Evolutionary conservation across 2,113 vertebrate genomes (phyloP).

Genomic region (Embiotoca jacksoni): DNA sequence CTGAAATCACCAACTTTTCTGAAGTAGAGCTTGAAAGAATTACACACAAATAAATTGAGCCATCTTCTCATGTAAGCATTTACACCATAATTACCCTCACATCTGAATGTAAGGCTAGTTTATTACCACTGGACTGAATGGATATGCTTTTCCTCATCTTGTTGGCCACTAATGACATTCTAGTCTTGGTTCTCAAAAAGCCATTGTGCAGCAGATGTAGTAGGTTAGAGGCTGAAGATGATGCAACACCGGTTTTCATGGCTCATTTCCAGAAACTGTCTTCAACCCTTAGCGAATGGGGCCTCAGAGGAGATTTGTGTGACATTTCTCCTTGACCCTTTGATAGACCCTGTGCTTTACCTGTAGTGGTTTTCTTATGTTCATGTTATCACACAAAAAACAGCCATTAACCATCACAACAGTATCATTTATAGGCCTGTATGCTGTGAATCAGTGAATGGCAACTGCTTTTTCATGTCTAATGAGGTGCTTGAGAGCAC

Average conservation of each 20-base stretch:
- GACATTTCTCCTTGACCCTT: slow-evolving; percentile 4
- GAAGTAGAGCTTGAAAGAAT: slow-evolving; percentile 5
- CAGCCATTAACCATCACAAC: background rate
- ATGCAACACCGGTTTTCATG: slow-evolving; percentile 56
- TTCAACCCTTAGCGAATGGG: slow-evolving; percentile 30
- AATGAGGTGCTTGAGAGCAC: slow-evolving; percentile 24
- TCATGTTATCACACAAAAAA: background rate
- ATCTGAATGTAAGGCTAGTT: slow-evolving; percentile 22
- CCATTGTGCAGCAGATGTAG: slow-evolving; percentile 64
- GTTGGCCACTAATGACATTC: slow-evolving; percentile 45
- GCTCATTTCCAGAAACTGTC: slow-evolving; percentile 17
- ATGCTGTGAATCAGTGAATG: slow-evolving; percentile 7
- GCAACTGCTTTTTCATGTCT: background rate
- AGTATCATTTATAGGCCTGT: background rate
- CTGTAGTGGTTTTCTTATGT: too few relatives aligned
- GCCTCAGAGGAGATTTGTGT: background rate
- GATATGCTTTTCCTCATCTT: slow-evolving; percentile 46
- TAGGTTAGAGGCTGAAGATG: slow-evolving; percentile 71
- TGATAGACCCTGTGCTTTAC: too few relatives aligned
- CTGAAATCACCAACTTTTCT: slow-evolving; percentile 1
- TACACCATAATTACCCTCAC: background rate
- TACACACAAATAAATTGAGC: background rate
- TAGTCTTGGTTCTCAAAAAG: slow-evolving; percentile 61
- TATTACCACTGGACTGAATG: slow-evolving; percentile 21
- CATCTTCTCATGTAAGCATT: slow-evolving; percentile 1